Percentiles rank a stretch among this genome's conserved stretches.
phyloP scores from a whole-genome alignment of 2,113 vertebrate genomes.

The Rhagologus leucostigma region DNA sequence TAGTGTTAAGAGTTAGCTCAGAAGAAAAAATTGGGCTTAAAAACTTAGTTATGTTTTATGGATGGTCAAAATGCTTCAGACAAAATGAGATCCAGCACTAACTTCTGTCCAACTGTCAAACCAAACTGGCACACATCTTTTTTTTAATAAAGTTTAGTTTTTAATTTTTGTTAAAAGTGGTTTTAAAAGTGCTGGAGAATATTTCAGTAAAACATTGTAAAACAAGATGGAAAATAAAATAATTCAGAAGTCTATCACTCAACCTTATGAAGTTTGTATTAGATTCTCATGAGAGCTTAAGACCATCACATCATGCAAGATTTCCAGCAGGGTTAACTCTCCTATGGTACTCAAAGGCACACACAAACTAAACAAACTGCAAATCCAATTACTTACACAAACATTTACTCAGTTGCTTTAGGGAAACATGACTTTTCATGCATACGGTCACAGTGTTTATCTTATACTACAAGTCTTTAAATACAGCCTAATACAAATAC shows the following conservation, averaged over 20 bases:
- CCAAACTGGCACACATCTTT: background rate
- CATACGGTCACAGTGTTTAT: background rate
- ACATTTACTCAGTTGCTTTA: conserved; percentile 1
- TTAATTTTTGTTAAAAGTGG: background rate
- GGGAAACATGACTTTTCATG: background rate
- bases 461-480: background rate
- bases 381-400: conserved; percentile 37
- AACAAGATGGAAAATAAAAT: background rate
- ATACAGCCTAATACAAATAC: background rate
- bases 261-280: background rate
- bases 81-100: background rate
- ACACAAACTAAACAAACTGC: background rate
- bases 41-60: background rate
- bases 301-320: background rate
- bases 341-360: background rate
- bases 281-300: background rate
- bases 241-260: background rate
- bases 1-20: background rate
- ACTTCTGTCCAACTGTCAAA: background rate
- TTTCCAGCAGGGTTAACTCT: background rate
- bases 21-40: background rate
- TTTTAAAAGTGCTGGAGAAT: background rate
- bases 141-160: background rate
- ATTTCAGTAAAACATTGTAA: background rate
- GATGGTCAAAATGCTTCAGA: background rate